phyloP scores from a whole-genome alignment of 1,140 invertebrate genomes.

The Plutomurus gul region DNA sequence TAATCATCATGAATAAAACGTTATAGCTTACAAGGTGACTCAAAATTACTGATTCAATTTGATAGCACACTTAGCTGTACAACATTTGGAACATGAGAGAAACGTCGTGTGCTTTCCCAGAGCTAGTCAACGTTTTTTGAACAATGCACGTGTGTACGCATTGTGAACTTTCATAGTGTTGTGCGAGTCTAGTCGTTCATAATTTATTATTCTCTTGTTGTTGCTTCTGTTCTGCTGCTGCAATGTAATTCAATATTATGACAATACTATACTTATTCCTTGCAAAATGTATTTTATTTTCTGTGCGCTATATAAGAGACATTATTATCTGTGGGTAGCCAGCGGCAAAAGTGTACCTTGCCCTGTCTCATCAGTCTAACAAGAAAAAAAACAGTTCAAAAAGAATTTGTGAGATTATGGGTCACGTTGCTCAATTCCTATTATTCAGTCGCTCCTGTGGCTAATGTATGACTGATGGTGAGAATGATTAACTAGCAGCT shows the following conservation, averaged over 20 bases:
- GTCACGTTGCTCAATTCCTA: not conserved
- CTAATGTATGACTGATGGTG: not conserved
- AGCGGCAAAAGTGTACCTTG: too few species aligned
- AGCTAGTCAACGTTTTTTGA: not conserved
- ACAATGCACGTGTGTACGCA: not conserved
- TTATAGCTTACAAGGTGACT: not conserved
- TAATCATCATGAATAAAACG: not conserved
- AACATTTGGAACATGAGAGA: constrained; percentile 2
- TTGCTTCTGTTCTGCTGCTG: not conserved
- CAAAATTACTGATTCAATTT: not conserved
- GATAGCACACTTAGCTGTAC: not conserved
- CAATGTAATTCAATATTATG: constrained; percentile 3
- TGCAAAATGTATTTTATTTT: too few species aligned
- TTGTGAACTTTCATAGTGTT: not conserved
- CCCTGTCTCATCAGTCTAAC: too few species aligned
- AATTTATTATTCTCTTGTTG: not conserved
- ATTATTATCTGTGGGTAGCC: too few species aligned
- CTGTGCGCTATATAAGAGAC: too few species aligned
- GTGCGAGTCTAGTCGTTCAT: not conserved
- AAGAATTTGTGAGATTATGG: constrained; percentile 25
- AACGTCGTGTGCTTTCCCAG: constrained; percentile 29
- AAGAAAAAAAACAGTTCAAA: not conserved
- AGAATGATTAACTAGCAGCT: not conserved
- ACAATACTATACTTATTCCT: constrained; percentile 8
- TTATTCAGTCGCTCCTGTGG: not conserved